Percentiles rank a stretch among this genome's conserved stretches.
Conservation (phyloP, 2,797 vertebrate species). For the Calcarius lapponicus region DNA sequence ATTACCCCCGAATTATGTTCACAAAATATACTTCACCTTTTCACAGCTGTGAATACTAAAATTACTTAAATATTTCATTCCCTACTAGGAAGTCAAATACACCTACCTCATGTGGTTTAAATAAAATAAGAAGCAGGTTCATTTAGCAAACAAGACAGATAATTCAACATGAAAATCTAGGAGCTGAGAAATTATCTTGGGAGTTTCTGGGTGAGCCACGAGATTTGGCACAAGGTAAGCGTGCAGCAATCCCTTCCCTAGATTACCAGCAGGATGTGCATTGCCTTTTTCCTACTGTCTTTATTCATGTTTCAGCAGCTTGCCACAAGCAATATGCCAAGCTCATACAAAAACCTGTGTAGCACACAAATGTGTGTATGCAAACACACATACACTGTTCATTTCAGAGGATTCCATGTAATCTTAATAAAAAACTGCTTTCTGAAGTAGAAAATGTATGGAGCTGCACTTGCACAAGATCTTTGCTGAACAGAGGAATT, state of each 20-base stretch:
- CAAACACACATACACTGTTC: background rate
- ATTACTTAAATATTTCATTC: constrained; percentile 68
- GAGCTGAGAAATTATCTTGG: constrained; percentile 63
- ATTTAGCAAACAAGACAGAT: constrained; percentile 65
- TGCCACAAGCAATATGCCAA: constrained; percentile 74
- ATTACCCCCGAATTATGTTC: constrained; percentile 56
- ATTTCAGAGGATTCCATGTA: constrained; percentile 18
- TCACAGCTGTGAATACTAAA: constrained; percentile 31
- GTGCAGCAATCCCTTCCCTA: constrained; percentile 28
- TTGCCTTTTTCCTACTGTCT: constrained; percentile 68
- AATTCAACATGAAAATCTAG: constrained; percentile 73
- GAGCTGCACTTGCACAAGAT: constrained; percentile 11
- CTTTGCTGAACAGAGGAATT: constrained; percentile 52
- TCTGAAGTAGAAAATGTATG: constrained; percentile 43
- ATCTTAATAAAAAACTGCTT: constrained; percentile 54
- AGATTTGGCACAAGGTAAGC: constrained; percentile 27
- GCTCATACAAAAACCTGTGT: constrained; percentile 17
- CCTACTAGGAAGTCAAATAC: constrained; percentile 55
- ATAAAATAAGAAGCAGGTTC: constrained; percentile 73
- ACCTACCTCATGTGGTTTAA: constrained; percentile 63
- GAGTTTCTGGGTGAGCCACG: constrained; percentile 52
- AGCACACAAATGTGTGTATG: background rate
- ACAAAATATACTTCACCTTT: constrained; percentile 56
- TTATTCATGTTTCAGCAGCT: constrained; percentile 75
- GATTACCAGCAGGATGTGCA: constrained; percentile 43